phyloP scores from a whole-genome alignment of 2,113 vertebrate species.

The Circaetus cinerascens region DNA sequence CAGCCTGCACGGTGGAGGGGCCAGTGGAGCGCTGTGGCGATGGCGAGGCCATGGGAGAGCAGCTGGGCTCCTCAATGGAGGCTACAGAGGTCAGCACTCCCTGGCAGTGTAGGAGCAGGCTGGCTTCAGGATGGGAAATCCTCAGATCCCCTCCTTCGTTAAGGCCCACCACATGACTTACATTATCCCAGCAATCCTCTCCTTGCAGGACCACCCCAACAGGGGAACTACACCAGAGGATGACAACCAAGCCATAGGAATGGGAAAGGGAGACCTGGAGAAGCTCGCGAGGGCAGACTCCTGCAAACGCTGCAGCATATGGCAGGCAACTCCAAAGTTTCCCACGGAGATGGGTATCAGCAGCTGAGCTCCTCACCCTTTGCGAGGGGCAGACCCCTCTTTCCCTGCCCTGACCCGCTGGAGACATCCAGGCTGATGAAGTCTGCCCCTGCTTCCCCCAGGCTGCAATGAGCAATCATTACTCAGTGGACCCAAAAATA shows the following conservation, averaged over 20 bases:
- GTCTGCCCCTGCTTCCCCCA: not conserved
- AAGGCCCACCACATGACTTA: not conserved
- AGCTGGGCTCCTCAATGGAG: not conserved
- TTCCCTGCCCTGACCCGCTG: not conserved
- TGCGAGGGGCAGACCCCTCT: not conserved
- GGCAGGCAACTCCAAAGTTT: not conserved
- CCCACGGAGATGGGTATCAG: not conserved
- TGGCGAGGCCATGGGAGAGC: not conserved
- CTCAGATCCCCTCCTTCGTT: not conserved
- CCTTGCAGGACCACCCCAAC: not conserved
- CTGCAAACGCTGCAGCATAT: accelerated
- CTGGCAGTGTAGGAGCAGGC: not conserved
- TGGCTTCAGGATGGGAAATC: not conserved
- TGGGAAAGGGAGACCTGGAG: not conserved
- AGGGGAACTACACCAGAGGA: not conserved
- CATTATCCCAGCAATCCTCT: not conserved
- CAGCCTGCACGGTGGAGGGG: not conserved
- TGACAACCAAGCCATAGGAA: not conserved
- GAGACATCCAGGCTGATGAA: not conserved
- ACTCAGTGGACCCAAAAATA: not conserved
- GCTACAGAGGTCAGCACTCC: not conserved
- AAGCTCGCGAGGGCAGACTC: not conserved
- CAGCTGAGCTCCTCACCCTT: not conserved
- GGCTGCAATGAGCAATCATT: not conserved
- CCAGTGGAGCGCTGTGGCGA: not conserved